Evolutionary conservation across 2,888 invertebrate genomes (phyloP).

Genomic region (Ectemnius continuus): DNA sequence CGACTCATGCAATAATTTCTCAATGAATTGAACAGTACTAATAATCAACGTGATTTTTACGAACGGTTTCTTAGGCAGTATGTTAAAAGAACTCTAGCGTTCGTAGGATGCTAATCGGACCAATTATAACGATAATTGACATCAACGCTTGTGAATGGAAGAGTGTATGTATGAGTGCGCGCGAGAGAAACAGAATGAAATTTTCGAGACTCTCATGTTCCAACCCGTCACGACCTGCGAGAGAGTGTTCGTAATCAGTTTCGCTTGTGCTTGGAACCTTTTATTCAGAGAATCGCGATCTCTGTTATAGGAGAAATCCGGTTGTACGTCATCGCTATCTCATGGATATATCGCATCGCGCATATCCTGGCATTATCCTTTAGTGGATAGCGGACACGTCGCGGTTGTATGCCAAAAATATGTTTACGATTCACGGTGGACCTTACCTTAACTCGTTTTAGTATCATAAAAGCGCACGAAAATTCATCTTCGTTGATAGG

Average conservation of each 20-base stretch:
- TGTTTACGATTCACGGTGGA: constrained; percentile 33
- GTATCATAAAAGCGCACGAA: constrained; percentile 44
- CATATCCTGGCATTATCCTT: constrained; percentile 49
- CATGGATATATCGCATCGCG: constrained; percentile 52
- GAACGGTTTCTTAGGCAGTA: constrained; percentile 2
- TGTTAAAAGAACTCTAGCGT: constrained; percentile 4
- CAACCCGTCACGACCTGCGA: constrained; percentile 48
- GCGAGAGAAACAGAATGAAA: constrained; percentile 14
- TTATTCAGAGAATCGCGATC: constrained; percentile 45
- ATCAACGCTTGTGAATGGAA: constrained; percentile 7
- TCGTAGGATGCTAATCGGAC: constrained; percentile 16
- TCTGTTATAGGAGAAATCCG: constrained; percentile 41
- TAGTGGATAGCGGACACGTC: constrained; percentile 55
- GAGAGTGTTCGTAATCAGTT: constrained; percentile 8
- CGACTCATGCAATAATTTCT: no score
- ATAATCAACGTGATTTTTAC: no score
- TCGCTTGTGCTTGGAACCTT: constrained; percentile 15
- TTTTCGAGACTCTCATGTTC: constrained; percentile 29
- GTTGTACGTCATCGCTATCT: constrained; percentile 47
- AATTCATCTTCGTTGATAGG: constrained; percentile 57
- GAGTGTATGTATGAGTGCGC: constrained; percentile 1
- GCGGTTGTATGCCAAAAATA: constrained; percentile 60
- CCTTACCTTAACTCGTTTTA: constrained; percentile 31
- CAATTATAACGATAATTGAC: constrained; percentile 28
- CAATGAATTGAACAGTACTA: no score